phyloP scores from a whole-genome alignment of 2,113 vertebrate genomes.

The Phyllostomus discolor region DNA sequence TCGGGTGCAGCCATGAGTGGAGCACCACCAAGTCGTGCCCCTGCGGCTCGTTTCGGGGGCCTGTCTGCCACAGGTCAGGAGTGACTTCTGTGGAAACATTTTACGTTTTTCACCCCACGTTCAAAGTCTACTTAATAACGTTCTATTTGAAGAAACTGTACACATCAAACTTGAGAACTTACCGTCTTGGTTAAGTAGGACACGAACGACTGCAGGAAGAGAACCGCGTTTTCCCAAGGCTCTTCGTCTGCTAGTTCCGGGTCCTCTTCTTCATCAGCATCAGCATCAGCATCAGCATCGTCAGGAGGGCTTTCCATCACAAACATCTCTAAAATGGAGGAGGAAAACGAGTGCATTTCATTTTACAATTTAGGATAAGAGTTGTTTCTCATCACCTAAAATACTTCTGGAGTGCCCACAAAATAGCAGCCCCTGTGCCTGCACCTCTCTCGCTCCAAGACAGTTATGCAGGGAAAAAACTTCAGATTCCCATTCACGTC shows the following conservation, averaged over 20 bases:
- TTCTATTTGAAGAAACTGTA: background rate
- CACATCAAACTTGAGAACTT: slow-evolving; percentile 84
- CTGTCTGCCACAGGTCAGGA: background rate
- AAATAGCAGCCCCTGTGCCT: background rate
- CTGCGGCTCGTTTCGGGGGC: background rate
- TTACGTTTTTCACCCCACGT: background rate
- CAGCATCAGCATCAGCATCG: background rate
- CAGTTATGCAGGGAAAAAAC: background rate
- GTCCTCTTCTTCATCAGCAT: background rate
- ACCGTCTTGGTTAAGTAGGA: slow-evolving; percentile 79
- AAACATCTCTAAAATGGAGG: slow-evolving; percentile 38
- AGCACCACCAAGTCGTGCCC: background rate
- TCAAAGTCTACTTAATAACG: background rate
- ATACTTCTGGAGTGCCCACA: background rate
- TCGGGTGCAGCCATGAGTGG: background rate
- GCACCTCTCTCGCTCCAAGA: background rate
- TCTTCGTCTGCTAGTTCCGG: slow-evolving; percentile 38
- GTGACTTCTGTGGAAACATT: background rate
- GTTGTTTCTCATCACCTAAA: background rate
- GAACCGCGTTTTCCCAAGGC: slow-evolving; percentile 12
- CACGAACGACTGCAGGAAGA: slow-evolving; percentile 64
- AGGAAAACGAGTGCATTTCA: background rate
- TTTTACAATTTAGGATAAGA: background rate
- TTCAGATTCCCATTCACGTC: background rate
- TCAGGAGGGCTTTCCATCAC: slow-evolving; percentile 60